A percentile compares a stretch with the other conserved stretches of the same genome.
phyloP scores from a whole-genome alignment of 2,797 vertebrate genomes.

The Bradypodion pumilum region DNA sequence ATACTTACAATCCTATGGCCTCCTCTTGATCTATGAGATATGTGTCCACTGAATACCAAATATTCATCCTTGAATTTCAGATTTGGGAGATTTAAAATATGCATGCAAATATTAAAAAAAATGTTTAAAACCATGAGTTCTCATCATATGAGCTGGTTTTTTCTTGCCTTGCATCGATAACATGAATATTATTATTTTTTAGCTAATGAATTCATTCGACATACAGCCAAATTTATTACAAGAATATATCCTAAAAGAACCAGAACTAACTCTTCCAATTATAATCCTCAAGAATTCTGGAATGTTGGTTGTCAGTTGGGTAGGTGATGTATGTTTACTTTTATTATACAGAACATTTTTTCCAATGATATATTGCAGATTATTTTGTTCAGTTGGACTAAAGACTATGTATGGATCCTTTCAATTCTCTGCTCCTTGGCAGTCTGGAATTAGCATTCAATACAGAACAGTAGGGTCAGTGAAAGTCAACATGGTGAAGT shows the following conservation, averaged over 20 bases:
- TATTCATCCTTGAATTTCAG: neutral
- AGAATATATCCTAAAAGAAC: constrained; percentile 86
- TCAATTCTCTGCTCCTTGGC: too few species aligned
- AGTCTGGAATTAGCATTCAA: too few species aligned
- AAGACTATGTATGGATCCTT: too few species aligned
- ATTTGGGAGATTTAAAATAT: too few species aligned
- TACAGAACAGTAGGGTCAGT: too few species aligned
- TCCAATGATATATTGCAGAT: neutral
- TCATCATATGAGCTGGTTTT: neutral
- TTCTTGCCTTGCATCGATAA: neutral
- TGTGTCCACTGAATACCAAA: neutral
- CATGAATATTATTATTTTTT: constrained; percentile 48
- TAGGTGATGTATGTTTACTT: constrained; percentile 63
- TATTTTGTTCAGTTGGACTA: too few species aligned
- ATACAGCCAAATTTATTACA: constrained; percentile 84
- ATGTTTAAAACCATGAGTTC: neutral
- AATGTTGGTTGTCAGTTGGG: constrained; percentile 89
- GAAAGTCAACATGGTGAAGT: too few species aligned
- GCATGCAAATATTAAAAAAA: neutral
- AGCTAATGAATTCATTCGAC: constrained; percentile 81
- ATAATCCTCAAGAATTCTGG: constrained; percentile 90
- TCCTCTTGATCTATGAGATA: neutral
- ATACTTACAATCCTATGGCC: neutral
- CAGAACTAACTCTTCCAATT: constrained; percentile 85
- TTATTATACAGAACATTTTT: neutral